Evolutionary conservation across 1,140 invertebrate genomes (phyloP).

Genomic region (Wasmannia auropunctata): DNA sequence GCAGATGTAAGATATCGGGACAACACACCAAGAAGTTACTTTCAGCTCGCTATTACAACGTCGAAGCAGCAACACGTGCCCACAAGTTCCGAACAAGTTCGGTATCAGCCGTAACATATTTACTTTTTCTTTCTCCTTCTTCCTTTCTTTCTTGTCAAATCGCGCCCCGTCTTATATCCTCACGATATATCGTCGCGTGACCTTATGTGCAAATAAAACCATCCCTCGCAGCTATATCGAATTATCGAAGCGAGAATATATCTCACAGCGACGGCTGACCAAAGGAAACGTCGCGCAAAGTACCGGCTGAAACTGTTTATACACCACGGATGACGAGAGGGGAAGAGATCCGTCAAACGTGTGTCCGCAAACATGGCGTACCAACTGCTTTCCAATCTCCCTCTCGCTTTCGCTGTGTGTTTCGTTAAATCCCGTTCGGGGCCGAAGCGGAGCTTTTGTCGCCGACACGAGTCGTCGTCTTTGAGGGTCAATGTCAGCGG

Average conservation of each 20-base stretch:
- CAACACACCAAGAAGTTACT: not conserved
- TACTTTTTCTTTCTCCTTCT: not conserved
- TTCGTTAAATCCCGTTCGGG: conserved; percentile 57
- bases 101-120: not conserved
- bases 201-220: conserved; percentile 8
- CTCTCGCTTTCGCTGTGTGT: conserved; percentile 28
- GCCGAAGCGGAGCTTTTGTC: conserved; percentile 52
- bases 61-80: not conserved
- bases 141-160: not conserved
- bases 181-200: not conserved
- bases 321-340: not conserved
- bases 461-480: conserved; percentile 51
- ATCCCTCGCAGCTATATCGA: conserved; percentile 10
- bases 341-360: conserved; percentile 28
- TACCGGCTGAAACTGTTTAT: conserved; percentile 12
- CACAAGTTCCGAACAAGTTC: not conserved
- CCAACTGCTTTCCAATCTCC: not conserved
- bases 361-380: conserved; percentile 47
- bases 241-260: conserved; percentile 53
- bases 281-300: conserved; percentile 11
- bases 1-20: not conserved
- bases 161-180: not conserved
- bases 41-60: not conserved
- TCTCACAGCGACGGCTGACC: not conserved
- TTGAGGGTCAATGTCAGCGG: conserved; percentile 62